Conservation (phyloP, 2,797 vertebrate species). For the Liparis tanakae region DNA sequence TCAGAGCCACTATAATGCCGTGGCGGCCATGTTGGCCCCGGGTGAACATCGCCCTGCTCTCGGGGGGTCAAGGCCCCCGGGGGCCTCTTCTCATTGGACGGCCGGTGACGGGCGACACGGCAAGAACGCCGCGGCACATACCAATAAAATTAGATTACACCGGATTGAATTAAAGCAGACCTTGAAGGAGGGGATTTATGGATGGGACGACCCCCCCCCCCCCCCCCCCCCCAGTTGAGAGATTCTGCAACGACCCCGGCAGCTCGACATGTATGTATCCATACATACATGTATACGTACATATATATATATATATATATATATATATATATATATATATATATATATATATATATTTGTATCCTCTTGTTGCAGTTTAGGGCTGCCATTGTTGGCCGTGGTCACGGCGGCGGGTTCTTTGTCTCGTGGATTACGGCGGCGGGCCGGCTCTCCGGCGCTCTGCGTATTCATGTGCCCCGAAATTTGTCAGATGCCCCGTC, state of each 20-base stretch:
- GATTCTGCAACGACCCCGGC: conserved; percentile 39
- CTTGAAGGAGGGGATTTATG: conserved; percentile 75
- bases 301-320: too few relatives aligned
- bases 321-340: too few relatives aligned
- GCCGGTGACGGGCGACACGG: conserved; percentile 77
- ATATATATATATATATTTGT: not conserved
- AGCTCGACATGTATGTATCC: too few relatives aligned
- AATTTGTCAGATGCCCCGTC: conserved; percentile 71
- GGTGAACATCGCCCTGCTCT: conserved; percentile 49
- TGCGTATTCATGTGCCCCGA: conserved; percentile 67
- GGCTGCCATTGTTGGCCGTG: conserved; percentile 69
- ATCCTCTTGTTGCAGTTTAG: conserved; percentile 58
- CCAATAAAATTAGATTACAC: conserved; percentile 77
- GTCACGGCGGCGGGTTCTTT: conserved; percentile 70
- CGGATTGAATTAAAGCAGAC: conserved; percentile 78
- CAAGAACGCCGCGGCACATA: conserved; percentile 70
- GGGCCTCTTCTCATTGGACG: conserved; percentile 75
- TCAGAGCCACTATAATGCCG: conserved; percentile 4
- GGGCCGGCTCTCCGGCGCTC: conserved; percentile 48
- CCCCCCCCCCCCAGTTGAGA: conserved; percentile 22
- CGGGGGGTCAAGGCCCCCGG: conserved; percentile 71
- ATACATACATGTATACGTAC: too few relatives aligned
- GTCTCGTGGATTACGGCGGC: conserved; percentile 65
- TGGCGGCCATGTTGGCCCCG: conserved; percentile 23
- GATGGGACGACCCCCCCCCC: conserved; percentile 38